Base-by-base conservation (phyloP, 2,888 invertebrate genomes). In the Cheilosia variabilis region DNA sequence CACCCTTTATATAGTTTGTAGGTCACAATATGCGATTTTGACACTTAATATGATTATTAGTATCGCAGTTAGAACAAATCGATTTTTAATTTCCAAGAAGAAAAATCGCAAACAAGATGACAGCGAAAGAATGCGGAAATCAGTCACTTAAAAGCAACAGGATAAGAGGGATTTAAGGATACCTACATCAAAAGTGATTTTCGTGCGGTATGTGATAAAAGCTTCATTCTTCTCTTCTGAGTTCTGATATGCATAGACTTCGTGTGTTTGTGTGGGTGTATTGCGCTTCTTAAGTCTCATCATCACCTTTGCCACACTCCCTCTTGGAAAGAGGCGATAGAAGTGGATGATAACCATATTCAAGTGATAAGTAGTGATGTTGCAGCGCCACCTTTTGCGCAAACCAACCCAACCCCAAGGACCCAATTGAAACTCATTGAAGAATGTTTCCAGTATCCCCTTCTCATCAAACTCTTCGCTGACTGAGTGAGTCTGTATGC, bases 351-450 rank as follows among this genome's bases (percentile, higher is more conserved):
- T 79, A 79, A 79, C 79, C 69, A 65, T 75, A 79, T 79, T 79
- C 69, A 84, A 84, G 75, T 75, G 79, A 79, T 17, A 47, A 47
- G 19, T 47, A 47, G 19, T 47, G 47, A 47, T 79, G 79, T 58
- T 75, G 47, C 68, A 52, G 41, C 66, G 37, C 45, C 63, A 50
- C 43, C 80, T 69, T 79, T 79, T 80, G 84, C 65, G 47, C 68
- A 47, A 75, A 71, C 27, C 27, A 27, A 27, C 5, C 27, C 27
- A 27, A 62, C 62, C 65, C 60, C 55, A 68, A 73, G 83, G 57
- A 83, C 63, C 62, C 83, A 83, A 78, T 83, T 83, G 78, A 83
- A 83, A 78, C 83, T 78, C 78, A 83, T 83, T 83, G 72, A 83
- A 78, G 78, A 57, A 73, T 83, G 72, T 78, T 83, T 82, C 78